These are phyloP conservation scores for Pangasius mekongensis DNA, from an alignment of 2,797 vertebrate species.

Conservation along the genomic window DNA sequence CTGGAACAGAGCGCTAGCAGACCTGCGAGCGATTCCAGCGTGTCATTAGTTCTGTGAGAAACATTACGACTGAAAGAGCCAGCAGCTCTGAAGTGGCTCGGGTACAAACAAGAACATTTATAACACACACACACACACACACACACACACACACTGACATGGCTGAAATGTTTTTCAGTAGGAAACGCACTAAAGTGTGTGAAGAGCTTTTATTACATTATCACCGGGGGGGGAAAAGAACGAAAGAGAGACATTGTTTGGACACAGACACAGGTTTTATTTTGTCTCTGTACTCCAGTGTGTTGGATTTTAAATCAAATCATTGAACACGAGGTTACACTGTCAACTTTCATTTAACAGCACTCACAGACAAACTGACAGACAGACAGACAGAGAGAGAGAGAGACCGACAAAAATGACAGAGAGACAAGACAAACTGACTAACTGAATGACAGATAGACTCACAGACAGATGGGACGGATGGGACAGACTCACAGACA, in stretches of 20 bases:
- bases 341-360: neutral
- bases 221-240: neutral
- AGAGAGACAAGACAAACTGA: no score
- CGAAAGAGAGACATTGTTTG: no score
- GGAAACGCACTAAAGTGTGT: slow-evolving; percentile 2
- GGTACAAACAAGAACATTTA: slow-evolving; percentile 10
- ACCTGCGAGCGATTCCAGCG: neutral
- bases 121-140: neutral
- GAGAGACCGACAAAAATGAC: no score
- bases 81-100: slow-evolving; percentile 1
- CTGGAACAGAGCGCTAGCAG: neutral
- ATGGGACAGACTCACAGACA: no score
- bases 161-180: neutral
- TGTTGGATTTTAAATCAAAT: neutral
- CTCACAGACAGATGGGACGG: no score
- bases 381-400: neutral
- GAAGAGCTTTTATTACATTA: slow-evolving; percentile 12
- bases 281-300: neutral
- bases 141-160: neutral
- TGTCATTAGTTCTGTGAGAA: neutral
- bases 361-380: neutral
- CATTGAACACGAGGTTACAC: no score
- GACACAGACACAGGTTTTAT: no score
- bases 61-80: neutral
- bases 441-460: no score